These are phyloP conservation scores for Passer domesticus DNA, from an alignment of 2,113 vertebrate genomes.

Conservation along the genomic window DNA sequence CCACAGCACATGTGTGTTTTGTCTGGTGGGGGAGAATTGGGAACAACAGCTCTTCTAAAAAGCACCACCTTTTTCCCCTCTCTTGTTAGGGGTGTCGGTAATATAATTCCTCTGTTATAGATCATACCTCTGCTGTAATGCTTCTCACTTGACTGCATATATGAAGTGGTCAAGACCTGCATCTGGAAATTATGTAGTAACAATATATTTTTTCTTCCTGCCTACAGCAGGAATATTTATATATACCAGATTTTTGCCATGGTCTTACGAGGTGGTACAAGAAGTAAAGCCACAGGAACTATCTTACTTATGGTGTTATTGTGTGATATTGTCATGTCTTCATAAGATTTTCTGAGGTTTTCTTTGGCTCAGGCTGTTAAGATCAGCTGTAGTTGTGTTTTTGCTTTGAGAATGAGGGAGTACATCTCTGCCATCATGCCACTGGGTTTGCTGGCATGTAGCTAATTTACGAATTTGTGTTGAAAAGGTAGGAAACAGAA, in stretches of 20 bases:
- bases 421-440: neutral
- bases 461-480: neutral
- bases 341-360: neutral
- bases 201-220: neutral
- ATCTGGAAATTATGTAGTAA: neutral
- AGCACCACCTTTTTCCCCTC: accelerated
- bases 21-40: neutral
- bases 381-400: neutral
- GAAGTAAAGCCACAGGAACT: neutral
- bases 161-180: neutral
- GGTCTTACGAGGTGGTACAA: neutral
- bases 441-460: neutral
- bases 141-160: neutral
- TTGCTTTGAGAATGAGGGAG: neutral
- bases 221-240: neutral
- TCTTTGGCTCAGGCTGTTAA: neutral
- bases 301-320: neutral
- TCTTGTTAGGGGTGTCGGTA: neutral
- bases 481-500: neutral
- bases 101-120: neutral
- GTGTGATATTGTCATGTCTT: neutral
- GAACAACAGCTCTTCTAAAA: neutral
- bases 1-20: neutral
- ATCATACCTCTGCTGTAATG: neutral
- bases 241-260: neutral